A percentile compares a stretch with the other conserved stretches of the same genome.
Conservation (phyloP, 2,888 invertebrate genomes). For the Sarcophaga caerulescens region DNA sequence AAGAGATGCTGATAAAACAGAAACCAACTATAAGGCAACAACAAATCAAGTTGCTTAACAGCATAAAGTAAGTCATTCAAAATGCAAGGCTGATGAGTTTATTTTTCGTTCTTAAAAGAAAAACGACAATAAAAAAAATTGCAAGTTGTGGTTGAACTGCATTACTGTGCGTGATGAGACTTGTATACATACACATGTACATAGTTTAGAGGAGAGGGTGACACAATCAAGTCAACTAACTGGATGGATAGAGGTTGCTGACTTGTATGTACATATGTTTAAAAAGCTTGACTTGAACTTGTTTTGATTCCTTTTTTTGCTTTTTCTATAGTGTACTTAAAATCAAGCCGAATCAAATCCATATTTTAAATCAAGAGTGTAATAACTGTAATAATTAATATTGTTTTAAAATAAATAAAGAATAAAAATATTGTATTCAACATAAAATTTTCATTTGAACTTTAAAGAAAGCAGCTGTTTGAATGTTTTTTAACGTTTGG, state of each 20-base stretch:
- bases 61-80: neutral
- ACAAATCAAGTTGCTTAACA: neutral
- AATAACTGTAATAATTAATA: no score
- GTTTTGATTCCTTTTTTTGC: constrained; percentile 47
- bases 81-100: neutral
- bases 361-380: no score
- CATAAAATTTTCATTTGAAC: neutral
- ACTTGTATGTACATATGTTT: constrained; percentile 56
- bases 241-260: constrained; percentile 56
- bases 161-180: neutral
- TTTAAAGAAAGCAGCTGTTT: constrained; percentile 16
- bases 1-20: neutral
- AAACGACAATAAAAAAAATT: neutral
- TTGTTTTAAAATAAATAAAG: neutral
- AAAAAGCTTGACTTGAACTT: constrained; percentile 69
- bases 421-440: neutral
- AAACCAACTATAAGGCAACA: neutral
- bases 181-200: neutral
- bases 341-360: no score
- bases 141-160: neutral
- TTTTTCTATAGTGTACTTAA: neutral
- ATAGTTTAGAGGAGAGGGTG: constrained; percentile 34
- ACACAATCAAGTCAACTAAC: constrained; percentile 5
- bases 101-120: neutral
- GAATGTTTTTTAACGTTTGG: neutral